A percentile compares a stretch with the other conserved stretches of the same genome.
Conservation (phyloP, 2,797 vertebrate species). For the Vireo griseus region DNA sequence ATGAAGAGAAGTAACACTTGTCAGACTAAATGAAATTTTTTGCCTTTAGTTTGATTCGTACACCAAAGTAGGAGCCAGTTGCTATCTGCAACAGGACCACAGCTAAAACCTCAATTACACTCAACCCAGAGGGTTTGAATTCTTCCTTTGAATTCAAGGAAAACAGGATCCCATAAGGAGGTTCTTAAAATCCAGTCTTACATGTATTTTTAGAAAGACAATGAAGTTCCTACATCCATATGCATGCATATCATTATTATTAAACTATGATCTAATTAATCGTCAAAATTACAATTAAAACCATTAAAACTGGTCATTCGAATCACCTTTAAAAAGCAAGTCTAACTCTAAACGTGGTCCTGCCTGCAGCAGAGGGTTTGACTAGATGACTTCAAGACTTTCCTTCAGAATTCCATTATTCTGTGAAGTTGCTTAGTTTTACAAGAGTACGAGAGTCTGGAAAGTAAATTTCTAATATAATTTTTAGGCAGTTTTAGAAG, state of each 20-base stretch:
- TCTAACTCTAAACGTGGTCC: background rate
- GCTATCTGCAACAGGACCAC: background rate
- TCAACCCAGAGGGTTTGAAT: background rate
- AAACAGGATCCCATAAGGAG: background rate
- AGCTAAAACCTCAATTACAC: background rate
- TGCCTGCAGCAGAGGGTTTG: background rate
- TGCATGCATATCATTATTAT: background rate
- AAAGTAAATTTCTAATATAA: background rate
- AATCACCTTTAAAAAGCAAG: background rate
- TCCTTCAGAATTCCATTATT: background rate
- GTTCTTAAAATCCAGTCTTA: background rate
- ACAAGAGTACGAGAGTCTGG: background rate
- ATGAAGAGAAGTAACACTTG: background rate
- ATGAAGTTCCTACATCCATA: background rate
- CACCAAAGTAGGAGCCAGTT: background rate
- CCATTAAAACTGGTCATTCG: background rate
- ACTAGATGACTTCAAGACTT: background rate
- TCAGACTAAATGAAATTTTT: background rate
- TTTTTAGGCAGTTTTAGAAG: background rate
- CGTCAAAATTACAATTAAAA: background rate
- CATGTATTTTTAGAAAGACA: background rate
- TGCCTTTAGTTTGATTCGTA: background rate
- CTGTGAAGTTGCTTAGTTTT: background rate
- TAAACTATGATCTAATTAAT: background rate
- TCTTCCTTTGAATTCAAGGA: background rate